phyloP scores from a whole-genome alignment of 2,113 vertebrate genomes.

The Budorcas taxicolor region DNA sequence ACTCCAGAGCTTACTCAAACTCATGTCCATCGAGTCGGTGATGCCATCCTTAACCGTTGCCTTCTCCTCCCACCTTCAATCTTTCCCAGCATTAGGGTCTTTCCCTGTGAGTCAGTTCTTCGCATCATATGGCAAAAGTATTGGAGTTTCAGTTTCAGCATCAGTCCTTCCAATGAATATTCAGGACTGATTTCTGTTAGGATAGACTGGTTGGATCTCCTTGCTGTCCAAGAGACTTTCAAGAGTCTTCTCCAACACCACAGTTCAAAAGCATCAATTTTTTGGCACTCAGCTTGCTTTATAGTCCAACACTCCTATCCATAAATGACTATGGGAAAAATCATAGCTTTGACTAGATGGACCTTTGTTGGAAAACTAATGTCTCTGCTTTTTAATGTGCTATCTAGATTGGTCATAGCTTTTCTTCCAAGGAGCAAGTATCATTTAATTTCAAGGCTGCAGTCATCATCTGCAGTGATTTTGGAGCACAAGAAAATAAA shows the following conservation, averaged over 20 bases:
- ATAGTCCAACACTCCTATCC: not conserved
- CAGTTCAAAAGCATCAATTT: not conserved
- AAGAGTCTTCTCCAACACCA: not conserved
- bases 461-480: not conserved
- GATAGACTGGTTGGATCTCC: not conserved
- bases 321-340: not conserved
- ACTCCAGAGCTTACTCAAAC: fast-evolving
- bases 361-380: not conserved
- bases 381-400: not conserved
- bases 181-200: not conserved
- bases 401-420: not conserved
- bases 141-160: not conserved
- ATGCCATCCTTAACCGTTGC: not conserved
- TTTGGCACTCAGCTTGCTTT: not conserved
- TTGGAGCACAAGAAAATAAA: not conserved
- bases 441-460: not conserved
- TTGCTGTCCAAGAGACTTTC: not conserved
- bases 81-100: not conserved
- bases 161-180: not conserved
- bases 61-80: not conserved
- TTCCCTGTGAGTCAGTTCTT: not conserved
- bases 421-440: not conserved
- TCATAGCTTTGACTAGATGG: not conserved
- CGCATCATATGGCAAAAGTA: not conserved
- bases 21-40: not conserved